phyloP scores from a whole-genome alignment of 2,797 vertebrate genomes.

The Oreortyx pictus region DNA sequence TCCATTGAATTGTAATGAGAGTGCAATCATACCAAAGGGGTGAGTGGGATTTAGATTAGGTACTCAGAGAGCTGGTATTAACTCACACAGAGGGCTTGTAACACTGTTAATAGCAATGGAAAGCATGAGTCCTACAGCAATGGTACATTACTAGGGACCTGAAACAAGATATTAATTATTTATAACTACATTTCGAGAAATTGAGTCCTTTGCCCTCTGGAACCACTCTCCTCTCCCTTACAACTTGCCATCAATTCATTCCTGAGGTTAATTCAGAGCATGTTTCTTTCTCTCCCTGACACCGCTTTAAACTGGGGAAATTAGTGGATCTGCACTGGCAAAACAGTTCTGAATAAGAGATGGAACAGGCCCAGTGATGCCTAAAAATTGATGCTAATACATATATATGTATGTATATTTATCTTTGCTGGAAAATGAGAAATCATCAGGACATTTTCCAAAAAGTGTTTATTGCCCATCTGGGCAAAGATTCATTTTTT shows the following conservation, averaged over 20 bases:
- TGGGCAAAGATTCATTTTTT: background rate
- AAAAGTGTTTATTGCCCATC: background rate
- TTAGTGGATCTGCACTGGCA: background rate
- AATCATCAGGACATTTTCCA: background rate
- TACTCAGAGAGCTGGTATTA: background rate
- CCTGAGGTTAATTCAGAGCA: constrained; percentile 10
- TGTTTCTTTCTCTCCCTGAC: background rate
- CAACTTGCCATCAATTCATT: background rate
- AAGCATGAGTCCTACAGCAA: background rate
- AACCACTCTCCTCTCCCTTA: background rate
- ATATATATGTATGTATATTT: background rate
- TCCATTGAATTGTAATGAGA: background rate
- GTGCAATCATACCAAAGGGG: background rate
- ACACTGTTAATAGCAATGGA: background rate
- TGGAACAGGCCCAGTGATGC: background rate
- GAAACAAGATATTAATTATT: constrained; percentile 62
- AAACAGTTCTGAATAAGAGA: background rate
- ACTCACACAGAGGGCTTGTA: background rate
- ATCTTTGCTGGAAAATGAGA: background rate
- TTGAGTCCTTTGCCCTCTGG: constrained; percentile 12
- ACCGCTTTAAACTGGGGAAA: background rate
- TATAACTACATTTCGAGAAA: constrained; percentile 55
- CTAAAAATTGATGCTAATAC: background rate
- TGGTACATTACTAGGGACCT: background rate
- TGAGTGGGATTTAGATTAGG: background rate